A percentile compares a stretch with the other conserved stretches of the same genome.
Evolutionary conservation across 2,888 invertebrate genomes (phyloP).

Genomic region (Xestia xanthographa): DNA sequence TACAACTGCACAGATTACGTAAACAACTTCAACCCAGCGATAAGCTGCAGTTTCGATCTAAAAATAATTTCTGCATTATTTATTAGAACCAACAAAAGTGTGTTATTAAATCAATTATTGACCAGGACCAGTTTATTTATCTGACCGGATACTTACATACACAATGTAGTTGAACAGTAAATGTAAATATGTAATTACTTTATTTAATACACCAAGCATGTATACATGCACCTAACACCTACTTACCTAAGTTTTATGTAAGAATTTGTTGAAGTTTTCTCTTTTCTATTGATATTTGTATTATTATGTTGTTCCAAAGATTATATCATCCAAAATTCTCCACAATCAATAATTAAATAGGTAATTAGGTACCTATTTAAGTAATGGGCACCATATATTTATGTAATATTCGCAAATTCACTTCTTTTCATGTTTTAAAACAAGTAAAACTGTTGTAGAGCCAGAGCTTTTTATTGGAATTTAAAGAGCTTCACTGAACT

Average conservation of each 20-base stretch:
- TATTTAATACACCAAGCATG: background rate
- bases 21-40: conserved; percentile 61
- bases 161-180: background rate
- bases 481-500: conserved; percentile 6
- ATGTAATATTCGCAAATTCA: background rate
- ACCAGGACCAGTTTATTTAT: conserved; percentile 20
- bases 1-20: conserved; percentile 61
- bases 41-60: conserved; percentile 54
- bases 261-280: conserved; percentile 6
- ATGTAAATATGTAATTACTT: background rate
- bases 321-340: background rate
- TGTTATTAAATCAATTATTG: conserved; percentile 22
- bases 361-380: background rate
- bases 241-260: background rate
- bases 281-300: background rate
- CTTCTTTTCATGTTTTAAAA: conserved; percentile 7
- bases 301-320: background rate
- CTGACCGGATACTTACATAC: background rate
- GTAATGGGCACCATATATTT: background rate
- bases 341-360: background rate
- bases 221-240: background rate
- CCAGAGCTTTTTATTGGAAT: background rate
- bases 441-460: background rate
- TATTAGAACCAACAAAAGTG: conserved; percentile 13
- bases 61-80: conserved; percentile 47